Percentiles rank a stretch among this genome's conserved stretches.
These are phyloP conservation scores for Lycaena phlaeas DNA, from an alignment of 2,888 invertebrate species.

Conservation along the genomic window DNA sequence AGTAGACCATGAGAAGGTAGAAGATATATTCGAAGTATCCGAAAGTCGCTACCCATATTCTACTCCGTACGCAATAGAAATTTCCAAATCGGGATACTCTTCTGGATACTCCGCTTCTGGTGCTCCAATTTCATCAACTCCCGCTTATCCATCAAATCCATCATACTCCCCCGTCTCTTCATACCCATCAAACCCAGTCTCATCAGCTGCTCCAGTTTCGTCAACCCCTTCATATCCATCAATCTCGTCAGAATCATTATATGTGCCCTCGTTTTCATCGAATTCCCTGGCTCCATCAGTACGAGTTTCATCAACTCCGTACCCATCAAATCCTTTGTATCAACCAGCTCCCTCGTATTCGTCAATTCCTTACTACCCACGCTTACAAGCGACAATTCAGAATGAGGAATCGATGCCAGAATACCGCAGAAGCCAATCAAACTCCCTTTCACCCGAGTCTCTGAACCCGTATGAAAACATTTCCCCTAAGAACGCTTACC, in stretches of 20 bases:
- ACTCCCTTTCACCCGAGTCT: no score
- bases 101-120: neutral
- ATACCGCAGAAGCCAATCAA: no score
- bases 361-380: no score
- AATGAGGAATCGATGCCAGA: no score
- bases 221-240: slow-evolving; percentile 1
- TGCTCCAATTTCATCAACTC: neutral
- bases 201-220: neutral
- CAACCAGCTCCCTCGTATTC: neutral
- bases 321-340: neutral
- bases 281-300: neutral
- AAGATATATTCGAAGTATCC: slow-evolving; percentile 4
- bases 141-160: neutral
- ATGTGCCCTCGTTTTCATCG: no score
- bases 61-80: neutral
- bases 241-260: no score
- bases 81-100: neutral
- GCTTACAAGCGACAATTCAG: no score
- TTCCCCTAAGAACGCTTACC: slow-evolving; percentile 21
- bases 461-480: slow-evolving; percentile 16
- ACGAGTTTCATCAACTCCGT: neutral
- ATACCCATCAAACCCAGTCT: neutral
- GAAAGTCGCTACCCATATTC: slow-evolving; percentile 4
- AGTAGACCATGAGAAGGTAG: slow-evolving; percentile 22
- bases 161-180: neutral